Evolutionary conservation across 2,113 vertebrate genomes (phyloP).

Genomic region (Oriolus oriolus): DNA sequence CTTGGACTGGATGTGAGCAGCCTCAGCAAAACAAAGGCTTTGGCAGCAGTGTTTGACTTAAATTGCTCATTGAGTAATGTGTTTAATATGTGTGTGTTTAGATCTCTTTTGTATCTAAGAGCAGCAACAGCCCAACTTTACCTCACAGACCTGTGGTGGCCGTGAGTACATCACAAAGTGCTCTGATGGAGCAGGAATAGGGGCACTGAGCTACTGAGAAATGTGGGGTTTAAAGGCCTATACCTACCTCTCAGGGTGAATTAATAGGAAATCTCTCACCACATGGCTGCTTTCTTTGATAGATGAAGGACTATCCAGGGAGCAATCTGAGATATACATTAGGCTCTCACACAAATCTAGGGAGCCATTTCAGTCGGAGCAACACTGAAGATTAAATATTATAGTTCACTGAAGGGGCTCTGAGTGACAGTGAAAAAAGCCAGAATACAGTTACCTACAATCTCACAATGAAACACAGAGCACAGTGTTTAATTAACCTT

Average conservation of each 20-base stretch:
- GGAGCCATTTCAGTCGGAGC: conserved; percentile 24
- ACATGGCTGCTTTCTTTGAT: conserved; percentile 9
- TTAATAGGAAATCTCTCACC: conserved; percentile 35
- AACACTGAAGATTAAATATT: conserved; percentile 48
- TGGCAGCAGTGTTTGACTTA: background rate
- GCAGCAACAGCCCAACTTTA: background rate
- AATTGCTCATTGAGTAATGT: background rate
- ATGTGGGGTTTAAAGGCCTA: background rate
- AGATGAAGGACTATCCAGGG: conserved; percentile 24
- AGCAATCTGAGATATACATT: conserved; percentile 38
- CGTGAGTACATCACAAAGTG: background rate
- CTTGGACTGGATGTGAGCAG: background rate
- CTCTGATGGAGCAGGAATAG: background rate
- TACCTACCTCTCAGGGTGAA: background rate
- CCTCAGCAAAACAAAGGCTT: background rate
- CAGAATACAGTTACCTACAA: conserved; percentile 49
- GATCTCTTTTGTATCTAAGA: background rate
- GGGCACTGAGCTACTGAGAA: background rate
- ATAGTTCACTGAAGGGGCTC: conserved; percentile 10
- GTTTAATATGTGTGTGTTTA: background rate
- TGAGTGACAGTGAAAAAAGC: conserved; percentile 48
- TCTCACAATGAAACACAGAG: background rate
- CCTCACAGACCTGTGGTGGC: background rate
- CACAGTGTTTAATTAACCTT: conserved; percentile 43
- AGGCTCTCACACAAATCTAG: conserved; percentile 31